Conservation (phyloP, 2,888 invertebrate species). For the Arctia plantaginis region DNA sequence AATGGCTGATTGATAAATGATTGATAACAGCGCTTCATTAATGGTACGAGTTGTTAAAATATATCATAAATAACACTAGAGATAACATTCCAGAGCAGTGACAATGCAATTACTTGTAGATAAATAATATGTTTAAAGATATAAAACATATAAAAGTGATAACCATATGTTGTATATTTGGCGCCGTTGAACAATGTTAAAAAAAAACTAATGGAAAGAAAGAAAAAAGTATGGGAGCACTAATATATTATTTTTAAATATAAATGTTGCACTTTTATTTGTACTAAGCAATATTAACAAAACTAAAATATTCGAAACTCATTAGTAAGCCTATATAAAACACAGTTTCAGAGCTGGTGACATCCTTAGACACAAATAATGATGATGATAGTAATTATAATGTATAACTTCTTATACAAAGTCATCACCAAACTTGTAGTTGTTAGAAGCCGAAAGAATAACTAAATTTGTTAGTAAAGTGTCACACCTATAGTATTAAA, state of each 20-base stretch:
- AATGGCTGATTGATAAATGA: slow-evolving; percentile 10
- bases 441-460: no score
- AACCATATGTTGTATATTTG: background rate
- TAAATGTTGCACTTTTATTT: no score
- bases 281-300: no score
- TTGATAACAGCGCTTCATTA: background rate
- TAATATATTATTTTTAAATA: no score
- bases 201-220: background rate
- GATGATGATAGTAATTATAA: no score
- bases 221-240: background rate
- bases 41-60: slow-evolving; percentile 7
- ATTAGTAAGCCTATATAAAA: no score
- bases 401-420: no score
- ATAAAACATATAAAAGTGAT: background rate
- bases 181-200: background rate
- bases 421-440: no score
- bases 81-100: slow-evolving; percentile 21
- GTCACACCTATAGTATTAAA: background rate
- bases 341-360: no score
- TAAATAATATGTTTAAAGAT: slow-evolving; percentile 3
- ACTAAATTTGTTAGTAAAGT: no score
- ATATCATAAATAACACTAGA: slow-evolving; percentile 10
- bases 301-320: no score
- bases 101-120: slow-evolving; percentile 17
- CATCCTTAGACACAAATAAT: no score